Evolutionary conservation across 2,888 invertebrate genomes (phyloP), one percentile per base, ranked within the genome.

Genomic region (Chrysina gloriosa): DNA sequence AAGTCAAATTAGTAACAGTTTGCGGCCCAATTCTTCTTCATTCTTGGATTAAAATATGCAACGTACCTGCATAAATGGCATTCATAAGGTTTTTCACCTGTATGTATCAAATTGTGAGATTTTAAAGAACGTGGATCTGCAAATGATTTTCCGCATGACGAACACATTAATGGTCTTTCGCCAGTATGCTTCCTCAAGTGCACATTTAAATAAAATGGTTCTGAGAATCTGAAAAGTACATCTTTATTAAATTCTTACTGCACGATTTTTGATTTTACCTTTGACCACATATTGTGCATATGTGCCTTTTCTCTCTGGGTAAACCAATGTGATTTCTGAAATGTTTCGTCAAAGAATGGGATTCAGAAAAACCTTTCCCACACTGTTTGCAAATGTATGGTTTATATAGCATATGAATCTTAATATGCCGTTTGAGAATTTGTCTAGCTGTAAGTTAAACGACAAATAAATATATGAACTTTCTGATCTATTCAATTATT

Each of bases 321-420:
- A 85, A 81, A 1, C 87, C 87, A 34, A 86, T 84, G 79, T 88
- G 88, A 2, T 84, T 84, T 69, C 85, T 84, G 70, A 78, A 74
- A 78, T 88, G 88, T 0, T 87, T 80, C 0, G 83, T 82, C 72
- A 88, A 76, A 31, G 87, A 86, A 76, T 84, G 85, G 70, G 81
- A 80, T 78, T 88, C 88, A 0, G 84, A 81, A 79, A 87, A 88
- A 45, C 83, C 78, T 74, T 86, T 86, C 54, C 80, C 82, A 77
- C 88, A 88, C 31, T 76, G 70, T 27, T 79, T 82, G 74, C 88
- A 88, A 65, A 84, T 70, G 76, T 85, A 85, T 7, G 85, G 85
- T 78, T 86, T 86, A 47, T 81, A 77, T 54, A 83, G 74, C 84
- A 86, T 85, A 78, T 88, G 88, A 0, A 84, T 84, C 52, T 84